These are phyloP conservation scores for Acleris laterana DNA, from an alignment of 2,888 invertebrate species.

Conservation along the genomic window DNA sequence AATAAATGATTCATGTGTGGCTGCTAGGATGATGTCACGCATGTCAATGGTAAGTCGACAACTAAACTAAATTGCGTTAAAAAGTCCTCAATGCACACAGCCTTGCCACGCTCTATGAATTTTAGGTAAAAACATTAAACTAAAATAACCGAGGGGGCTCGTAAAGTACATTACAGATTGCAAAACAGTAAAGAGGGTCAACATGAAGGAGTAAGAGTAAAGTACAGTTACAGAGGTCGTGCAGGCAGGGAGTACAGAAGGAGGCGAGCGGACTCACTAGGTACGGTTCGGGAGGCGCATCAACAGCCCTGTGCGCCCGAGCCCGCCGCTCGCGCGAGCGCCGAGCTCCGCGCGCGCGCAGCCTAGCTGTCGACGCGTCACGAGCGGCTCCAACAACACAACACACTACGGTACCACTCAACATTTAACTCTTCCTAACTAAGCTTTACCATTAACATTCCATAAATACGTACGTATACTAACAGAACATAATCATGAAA, in stretches of 20 bases:
- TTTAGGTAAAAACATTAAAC: constrained; percentile 80
- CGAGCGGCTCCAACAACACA: constrained; percentile 76
- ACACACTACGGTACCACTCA: constrained; percentile 83
- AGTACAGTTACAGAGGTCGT: constrained; percentile 76
- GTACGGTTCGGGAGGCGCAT: constrained; percentile 48
- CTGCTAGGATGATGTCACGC: constrained; percentile 77
- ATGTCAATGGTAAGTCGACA: constrained; percentile 77
- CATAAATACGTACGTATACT: constrained; percentile 76
- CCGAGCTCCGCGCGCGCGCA: constrained; percentile 41
- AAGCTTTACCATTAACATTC: constrained; percentile 82
- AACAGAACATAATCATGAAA: constrained; percentile 82
- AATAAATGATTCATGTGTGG: constrained; percentile 77
- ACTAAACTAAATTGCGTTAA: constrained; percentile 82
- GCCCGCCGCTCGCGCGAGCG: constrained; percentile 34
- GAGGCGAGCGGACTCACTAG: constrained; percentile 62
- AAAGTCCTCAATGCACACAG: constrained; percentile 87
- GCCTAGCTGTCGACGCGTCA: constrained; percentile 69
- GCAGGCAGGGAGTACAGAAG: constrained; percentile 74
- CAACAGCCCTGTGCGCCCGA: constrained; percentile 45
- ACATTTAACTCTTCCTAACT: constrained; percentile 81
- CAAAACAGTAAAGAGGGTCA: constrained; percentile 81
- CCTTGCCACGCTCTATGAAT: constrained; percentile 88
- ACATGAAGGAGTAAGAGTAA: constrained; percentile 72
- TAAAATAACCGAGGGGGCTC: constrained; percentile 80
- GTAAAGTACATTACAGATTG: constrained; percentile 80